phyloP scores from a whole-genome alignment of 2,888 invertebrate genomes.

The Thelaira solivaga region DNA sequence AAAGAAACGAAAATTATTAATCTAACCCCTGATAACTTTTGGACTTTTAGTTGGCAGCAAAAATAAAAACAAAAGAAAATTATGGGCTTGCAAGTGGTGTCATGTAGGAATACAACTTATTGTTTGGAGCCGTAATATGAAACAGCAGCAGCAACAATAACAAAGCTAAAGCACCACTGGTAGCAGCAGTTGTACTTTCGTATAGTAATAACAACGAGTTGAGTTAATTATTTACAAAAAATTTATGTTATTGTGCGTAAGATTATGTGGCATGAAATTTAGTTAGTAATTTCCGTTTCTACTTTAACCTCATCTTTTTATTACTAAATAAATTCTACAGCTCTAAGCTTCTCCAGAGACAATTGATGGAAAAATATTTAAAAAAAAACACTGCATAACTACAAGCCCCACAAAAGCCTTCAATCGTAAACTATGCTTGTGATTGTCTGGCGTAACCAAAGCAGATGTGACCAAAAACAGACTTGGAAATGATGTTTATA shows the following conservation, averaged over 20 bases:
- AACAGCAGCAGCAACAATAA: not conserved
- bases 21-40: constrained; percentile 53
- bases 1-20: constrained; percentile 31
- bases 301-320: no score
- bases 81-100: constrained; percentile 57
- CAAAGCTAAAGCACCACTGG: not conserved
- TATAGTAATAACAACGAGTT: not conserved
- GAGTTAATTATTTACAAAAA: constrained; percentile 13
- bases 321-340: no score
- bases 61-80: constrained; percentile 29
- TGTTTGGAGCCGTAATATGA: not conserved
- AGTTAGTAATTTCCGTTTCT: no score
- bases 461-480: no score
- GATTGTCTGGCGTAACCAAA: no score
- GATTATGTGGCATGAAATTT: not conserved
- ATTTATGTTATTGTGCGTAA: not conserved
- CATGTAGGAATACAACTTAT: constrained; percentile 43
- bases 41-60: constrained; percentile 32
- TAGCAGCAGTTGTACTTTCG: not conserved
- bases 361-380: no score
- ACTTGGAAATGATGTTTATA: no score
- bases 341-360: no score
- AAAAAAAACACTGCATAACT: no score
- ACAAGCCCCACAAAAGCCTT: no score
- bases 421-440: no score